These are phyloP conservation scores for Arenaria interpres DNA, from an alignment of 2,113 vertebrate genomes.

Conservation along the genomic window DNA sequence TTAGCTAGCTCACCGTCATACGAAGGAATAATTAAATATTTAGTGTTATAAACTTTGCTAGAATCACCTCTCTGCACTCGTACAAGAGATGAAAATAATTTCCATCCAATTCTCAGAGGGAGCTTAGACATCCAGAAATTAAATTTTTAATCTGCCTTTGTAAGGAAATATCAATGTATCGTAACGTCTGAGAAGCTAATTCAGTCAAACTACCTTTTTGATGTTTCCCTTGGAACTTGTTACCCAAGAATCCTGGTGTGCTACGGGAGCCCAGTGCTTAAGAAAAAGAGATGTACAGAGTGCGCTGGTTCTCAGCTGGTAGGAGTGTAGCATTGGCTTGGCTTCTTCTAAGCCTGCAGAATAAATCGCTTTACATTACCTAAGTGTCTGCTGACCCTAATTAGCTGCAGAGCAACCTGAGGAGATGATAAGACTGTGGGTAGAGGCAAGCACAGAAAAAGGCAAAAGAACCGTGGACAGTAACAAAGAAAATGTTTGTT, in stretches of 20 bases:
- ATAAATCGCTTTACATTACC: not conserved
- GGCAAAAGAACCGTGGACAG: not conserved
- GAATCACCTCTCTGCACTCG: not conserved
- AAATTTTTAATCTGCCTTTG: not conserved
- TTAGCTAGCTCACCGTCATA: not conserved
- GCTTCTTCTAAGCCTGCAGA: not conserved
- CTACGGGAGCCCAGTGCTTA: not conserved
- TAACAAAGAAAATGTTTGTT: not conserved
- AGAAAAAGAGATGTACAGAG: not conserved
- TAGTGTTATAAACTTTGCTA: not conserved
- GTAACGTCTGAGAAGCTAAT: not conserved
- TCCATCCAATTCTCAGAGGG: not conserved
- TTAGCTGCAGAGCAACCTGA: not conserved
- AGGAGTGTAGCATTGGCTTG: not conserved
- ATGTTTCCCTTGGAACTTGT: not conserved
- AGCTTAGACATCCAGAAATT: slow-evolving; percentile 7
- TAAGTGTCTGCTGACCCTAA: not conserved
- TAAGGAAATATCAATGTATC: not conserved
- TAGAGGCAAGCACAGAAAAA: not conserved
- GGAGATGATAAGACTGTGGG: not conserved
- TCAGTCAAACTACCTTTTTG: not conserved
- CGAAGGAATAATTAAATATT: not conserved
- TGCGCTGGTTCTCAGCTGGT: not conserved
- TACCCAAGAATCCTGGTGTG: not conserved
- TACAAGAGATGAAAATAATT: not conserved